Evolutionary conservation across 2,797 vertebrate species (phyloP).

Genomic region (Catamblyrhynchus diadema): DNA sequence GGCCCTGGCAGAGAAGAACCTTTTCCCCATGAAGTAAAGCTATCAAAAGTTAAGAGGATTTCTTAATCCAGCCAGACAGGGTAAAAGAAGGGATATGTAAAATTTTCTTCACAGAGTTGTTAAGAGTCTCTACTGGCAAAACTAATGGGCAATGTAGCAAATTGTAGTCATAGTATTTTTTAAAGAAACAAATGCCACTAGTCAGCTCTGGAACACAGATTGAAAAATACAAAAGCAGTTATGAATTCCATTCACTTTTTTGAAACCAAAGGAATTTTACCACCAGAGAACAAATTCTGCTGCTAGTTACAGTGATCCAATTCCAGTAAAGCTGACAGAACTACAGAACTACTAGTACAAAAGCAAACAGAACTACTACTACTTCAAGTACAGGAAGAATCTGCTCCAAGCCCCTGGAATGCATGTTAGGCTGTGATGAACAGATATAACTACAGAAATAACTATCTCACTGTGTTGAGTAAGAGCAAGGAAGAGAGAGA

Average conservation of each 20-base stretch:
- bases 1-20: neutral
- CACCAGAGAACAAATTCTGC: neutral
- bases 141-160: neutral
- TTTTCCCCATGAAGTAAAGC: neutral
- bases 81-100: neutral
- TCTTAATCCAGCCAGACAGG: neutral
- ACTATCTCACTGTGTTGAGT: neutral
- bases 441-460: neutral
- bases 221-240: constrained; percentile 13
- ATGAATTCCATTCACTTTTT: constrained; percentile 8
- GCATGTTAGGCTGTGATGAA: neutral
- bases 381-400: neutral
- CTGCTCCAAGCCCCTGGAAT: neutral
- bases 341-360: neutral
- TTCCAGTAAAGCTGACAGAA: neutral
- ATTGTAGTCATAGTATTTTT: neutral
- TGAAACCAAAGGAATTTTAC: constrained; percentile 18
- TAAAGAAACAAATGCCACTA: neutral
- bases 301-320: neutral
- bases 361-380: neutral
- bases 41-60: neutral
- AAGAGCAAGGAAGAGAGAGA: neutral
- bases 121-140: neutral
- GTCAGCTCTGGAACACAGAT: neutral
- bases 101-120: neutral